Conservation (phyloP, 1,140 invertebrate genomes). For the Yoshiicerus persimilis region DNA sequence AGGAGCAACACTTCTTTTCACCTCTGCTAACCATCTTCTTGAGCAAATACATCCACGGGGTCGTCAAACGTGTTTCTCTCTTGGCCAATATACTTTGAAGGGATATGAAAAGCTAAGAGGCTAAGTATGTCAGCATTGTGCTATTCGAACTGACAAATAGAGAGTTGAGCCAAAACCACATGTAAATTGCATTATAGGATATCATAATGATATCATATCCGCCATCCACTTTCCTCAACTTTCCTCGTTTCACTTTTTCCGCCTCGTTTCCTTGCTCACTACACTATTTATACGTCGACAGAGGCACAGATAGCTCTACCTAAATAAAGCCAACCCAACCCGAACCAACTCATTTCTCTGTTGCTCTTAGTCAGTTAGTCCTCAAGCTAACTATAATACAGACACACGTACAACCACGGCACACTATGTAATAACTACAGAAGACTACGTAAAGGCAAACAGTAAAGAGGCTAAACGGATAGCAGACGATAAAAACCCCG, state of each 20-base stretch:
- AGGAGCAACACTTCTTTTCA: neutral
- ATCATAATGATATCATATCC: conserved; percentile 14
- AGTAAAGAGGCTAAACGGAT: neutral
- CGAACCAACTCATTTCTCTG: neutral
- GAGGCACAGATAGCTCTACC: neutral
- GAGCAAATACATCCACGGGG: too few relatives aligned
- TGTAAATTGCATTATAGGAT: conserved; percentile 14
- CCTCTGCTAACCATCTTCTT: too few relatives aligned
- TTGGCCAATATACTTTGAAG: too few relatives aligned
- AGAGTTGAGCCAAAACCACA: neutral
- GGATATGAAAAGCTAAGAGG: neutral
- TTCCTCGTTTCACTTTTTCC: conserved; percentile 4
- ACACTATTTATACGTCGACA: neutral
- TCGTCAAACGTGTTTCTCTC: too few relatives aligned
- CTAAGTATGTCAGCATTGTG: neutral
- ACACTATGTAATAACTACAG: neutral
- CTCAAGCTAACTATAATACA: neutral
- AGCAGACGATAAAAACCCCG: neutral
- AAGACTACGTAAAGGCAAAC: neutral
- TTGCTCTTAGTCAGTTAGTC: neutral
- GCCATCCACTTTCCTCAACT: neutral
- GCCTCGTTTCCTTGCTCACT: neutral
- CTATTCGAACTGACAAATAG: neutral
- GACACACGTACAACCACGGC: neutral
- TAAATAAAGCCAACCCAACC: neutral